Evolutionary conservation across 2,797 vertebrate species (phyloP).

Genomic region (Hippoglossus hippoglossus): DNA sequence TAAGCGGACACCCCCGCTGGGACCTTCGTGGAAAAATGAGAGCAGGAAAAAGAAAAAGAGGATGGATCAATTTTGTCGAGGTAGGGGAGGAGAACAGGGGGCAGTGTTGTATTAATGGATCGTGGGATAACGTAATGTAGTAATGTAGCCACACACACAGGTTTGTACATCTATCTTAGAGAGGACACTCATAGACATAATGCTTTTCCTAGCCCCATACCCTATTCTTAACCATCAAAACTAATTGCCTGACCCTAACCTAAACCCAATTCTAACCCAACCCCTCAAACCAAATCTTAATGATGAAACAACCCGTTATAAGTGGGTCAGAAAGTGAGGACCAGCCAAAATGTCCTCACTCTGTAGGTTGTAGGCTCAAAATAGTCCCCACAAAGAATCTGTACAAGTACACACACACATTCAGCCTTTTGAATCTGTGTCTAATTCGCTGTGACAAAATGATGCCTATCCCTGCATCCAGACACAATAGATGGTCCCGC

Average conservation of each 20-base stretch:
- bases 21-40: conserved; percentile 62
- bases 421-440: conserved; percentile 35
- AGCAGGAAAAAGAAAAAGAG: conserved; percentile 59
- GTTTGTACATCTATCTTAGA: no score
- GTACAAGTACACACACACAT: conserved; percentile 10
- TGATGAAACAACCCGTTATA: no score
- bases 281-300: no score
- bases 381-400: background rate
- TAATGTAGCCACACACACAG: conserved; percentile 43
- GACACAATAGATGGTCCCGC: conserved; percentile 12
- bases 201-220: no score
- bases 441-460: conserved; percentile 59
- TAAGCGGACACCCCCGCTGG: conserved; percentile 79
- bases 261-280: no score
- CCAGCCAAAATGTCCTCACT: no score
- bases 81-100: conserved; percentile 38
- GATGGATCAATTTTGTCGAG: conserved; percentile 68
- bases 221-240: no score
- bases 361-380: no score
- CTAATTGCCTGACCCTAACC: no score
- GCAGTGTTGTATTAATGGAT: conserved; percentile 56
- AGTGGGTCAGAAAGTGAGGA: no score
- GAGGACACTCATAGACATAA: no score
- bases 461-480: conserved; percentile 28
- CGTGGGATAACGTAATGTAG: conserved; percentile 62